phyloP scores from a whole-genome alignment of 2,113 vertebrate species.

The Canis aureus region DNA sequence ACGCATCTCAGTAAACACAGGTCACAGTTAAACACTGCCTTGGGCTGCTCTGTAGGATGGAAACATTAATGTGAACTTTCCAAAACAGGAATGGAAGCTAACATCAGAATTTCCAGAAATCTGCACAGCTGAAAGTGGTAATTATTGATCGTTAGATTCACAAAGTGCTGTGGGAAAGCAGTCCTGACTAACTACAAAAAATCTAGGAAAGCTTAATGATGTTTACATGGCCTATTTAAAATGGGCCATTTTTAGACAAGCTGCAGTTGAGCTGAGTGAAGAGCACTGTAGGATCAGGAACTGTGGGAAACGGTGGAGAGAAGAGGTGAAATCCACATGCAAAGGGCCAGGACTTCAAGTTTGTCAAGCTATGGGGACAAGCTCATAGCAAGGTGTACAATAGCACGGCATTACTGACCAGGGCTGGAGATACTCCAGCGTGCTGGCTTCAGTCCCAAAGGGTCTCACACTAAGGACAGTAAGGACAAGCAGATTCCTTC shows the following conservation, averaged over 20 bases:
- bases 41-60: background rate
- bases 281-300: background rate
- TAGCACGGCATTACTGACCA: fast-evolving
- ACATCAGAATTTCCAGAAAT: constrained; percentile 28
- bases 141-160: background rate
- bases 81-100: background rate
- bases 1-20: background rate
- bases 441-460: background rate
- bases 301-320: background rate
- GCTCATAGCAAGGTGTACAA: fast-evolving
- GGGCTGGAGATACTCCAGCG: fast-evolving
- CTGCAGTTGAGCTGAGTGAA: background rate
- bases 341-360: background rate
- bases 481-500: fast-evolving
- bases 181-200: background rate
- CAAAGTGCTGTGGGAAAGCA: background rate
- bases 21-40: background rate
- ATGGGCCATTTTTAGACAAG: background rate
- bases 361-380: fast-evolving
- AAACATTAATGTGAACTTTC: background rate
- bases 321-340: fast-evolving
- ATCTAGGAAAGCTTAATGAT: background rate
- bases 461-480: background rate
- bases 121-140: background rate
- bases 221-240: background rate